A percentile compares a stretch with the other conserved stretches of the same genome.
Conservation (phyloP, 1,140 invertebrate species). For the Papilio glaucus region DNA sequence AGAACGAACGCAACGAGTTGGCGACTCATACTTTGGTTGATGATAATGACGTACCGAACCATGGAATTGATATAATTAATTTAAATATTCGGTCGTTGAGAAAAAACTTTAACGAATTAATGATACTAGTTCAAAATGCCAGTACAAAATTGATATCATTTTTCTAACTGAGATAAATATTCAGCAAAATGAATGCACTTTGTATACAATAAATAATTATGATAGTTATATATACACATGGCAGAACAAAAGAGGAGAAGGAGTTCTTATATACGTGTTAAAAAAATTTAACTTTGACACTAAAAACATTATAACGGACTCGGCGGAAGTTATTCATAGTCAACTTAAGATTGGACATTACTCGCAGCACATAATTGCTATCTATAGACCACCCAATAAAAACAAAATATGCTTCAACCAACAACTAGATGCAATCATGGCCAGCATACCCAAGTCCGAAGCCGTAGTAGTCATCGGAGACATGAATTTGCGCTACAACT, state of each 20-base stretch:
- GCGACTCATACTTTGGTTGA: too few relatives aligned
- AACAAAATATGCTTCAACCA: too few relatives aligned
- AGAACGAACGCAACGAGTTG: too few relatives aligned
- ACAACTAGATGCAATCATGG: background rate
- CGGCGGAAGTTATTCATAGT: too few relatives aligned
- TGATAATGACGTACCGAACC: too few relatives aligned
- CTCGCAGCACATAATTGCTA: background rate
- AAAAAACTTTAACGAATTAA: slow-evolving; percentile 29
- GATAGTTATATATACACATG: background rate
- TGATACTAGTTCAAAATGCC: background rate
- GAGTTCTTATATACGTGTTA: slow-evolving; percentile 25
- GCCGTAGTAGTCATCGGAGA: slow-evolving; percentile 29
- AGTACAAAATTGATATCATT: slow-evolving; percentile 1
- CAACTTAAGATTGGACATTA: background rate
- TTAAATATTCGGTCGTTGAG: slow-evolving; percentile 37
- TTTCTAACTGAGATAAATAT: slow-evolving; percentile 37
- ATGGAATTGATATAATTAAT: background rate
- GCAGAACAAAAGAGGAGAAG: slow-evolving; percentile 32
- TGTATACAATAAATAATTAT: slow-evolving; percentile 28
- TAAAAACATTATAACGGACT: background rate
- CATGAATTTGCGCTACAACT: slow-evolving; percentile 8
- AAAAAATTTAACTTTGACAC: slow-evolving; percentile 12
- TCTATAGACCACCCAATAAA: slow-evolving; percentile 32
- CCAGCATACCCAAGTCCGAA: background rate
- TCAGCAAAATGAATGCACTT: background rate